phyloP scores from a whole-genome alignment of 2,113 vertebrate genomes.

The Pterocles orientalis region DNA sequence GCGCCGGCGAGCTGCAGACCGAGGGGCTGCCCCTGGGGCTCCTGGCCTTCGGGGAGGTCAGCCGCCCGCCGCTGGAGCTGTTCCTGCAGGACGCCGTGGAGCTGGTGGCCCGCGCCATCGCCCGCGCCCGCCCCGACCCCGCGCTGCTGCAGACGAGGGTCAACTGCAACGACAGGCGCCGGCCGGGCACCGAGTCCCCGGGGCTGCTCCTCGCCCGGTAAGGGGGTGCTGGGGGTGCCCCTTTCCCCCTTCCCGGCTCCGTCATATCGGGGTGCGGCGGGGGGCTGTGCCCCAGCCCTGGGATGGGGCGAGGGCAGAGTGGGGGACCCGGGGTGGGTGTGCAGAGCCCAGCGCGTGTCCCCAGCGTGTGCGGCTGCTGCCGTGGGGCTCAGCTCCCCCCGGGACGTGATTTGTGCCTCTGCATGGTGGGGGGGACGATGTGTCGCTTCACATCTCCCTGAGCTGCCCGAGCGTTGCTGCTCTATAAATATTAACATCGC shows the following conservation, averaged over 20 bases:
- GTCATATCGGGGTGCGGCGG: fast-evolving
- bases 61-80: slow-evolving; percentile 84
- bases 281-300: fast-evolving
- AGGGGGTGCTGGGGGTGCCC: not conserved
- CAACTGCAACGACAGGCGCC: slow-evolving; percentile 78
- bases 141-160: slow-evolving; percentile 76
- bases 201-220: slow-evolving; percentile 84
- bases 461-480: fast-evolving
- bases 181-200: slow-evolving; percentile 44
- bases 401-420: fast-evolving
- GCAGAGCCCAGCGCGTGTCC: not conserved
- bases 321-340: not conserved
- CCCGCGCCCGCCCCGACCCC: slow-evolving; percentile 70
- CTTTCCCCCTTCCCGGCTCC: fast-evolving
- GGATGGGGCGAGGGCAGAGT: not conserved
- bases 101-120: slow-evolving; percentile 80
- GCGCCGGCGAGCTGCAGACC: slow-evolving; percentile 80
- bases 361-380: not conserved
- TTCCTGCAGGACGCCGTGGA: slow-evolving; percentile 84
- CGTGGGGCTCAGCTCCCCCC: not conserved
- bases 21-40: slow-evolving; percentile 86
- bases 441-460: slow-evolving; percentile 10
- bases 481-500: not conserved
- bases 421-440: fast-evolving
- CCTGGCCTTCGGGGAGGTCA: slow-evolving; percentile 88